phyloP scores from a whole-genome alignment of 1,140 invertebrate genomes.

The Orchestia grillus region DNA sequence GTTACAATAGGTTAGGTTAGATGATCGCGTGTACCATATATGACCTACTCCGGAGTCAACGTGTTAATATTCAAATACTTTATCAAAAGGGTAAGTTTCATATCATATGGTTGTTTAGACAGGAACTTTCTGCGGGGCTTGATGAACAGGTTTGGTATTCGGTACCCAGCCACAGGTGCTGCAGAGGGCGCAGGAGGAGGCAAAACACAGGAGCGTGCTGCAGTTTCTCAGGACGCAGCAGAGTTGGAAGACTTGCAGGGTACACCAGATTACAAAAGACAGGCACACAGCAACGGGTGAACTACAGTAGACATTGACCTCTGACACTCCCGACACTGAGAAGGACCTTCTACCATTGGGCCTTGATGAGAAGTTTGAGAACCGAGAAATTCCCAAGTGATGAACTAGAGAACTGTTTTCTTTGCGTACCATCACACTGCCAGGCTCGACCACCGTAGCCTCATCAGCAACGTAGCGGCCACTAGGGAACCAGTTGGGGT shows the following conservation, averaged over 20 bases:
- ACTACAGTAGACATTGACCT: background rate
- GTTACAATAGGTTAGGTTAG: too few relatives aligned
- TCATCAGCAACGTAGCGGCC: background rate
- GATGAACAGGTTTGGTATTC: background rate
- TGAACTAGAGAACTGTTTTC: slow-evolving; percentile 56
- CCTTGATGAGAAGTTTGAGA: slow-evolving; percentile 36
- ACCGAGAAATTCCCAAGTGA: slow-evolving; percentile 10
- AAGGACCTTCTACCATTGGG: background rate
- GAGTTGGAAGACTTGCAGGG: too few relatives aligned
- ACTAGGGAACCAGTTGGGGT: slow-evolving; percentile 23
- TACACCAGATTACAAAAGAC: background rate
- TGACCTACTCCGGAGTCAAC: too few relatives aligned
- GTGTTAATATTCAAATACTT: too few relatives aligned
- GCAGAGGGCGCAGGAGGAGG: background rate
- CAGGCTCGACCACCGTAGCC: background rate
- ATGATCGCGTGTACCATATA: too few relatives aligned
- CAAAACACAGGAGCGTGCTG: background rate
- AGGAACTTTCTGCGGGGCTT: too few relatives aligned
- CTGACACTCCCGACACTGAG: slow-evolving; percentile 14
- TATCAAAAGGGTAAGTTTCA: too few relatives aligned
- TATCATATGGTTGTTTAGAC: too few relatives aligned
- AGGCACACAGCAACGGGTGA: background rate
- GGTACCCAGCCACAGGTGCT: background rate
- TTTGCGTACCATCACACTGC: slow-evolving; percentile 56
- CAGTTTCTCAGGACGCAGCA: too few relatives aligned